Evolutionary conservation across 2,888 invertebrate genomes (phyloP).

Genomic region (Drosophila vallismaia): DNA sequence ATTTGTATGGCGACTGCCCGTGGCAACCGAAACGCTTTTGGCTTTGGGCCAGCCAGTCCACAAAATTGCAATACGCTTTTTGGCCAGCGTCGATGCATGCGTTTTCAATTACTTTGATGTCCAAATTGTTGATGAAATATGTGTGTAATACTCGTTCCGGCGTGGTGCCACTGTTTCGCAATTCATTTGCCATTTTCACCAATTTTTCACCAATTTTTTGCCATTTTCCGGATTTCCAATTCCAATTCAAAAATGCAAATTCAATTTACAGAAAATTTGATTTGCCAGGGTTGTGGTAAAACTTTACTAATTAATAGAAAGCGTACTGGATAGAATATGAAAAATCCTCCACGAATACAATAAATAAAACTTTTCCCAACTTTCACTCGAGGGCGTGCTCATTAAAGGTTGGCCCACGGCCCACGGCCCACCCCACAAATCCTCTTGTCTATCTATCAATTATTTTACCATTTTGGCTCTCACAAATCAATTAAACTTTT

Average conservation of each 20-base stretch:
- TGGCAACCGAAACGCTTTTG: slow-evolving; percentile 36
- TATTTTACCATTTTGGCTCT: slow-evolving; percentile 67
- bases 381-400: slow-evolving; percentile 32
- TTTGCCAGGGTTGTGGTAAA: slow-evolving; percentile 35
- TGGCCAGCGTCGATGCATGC: slow-evolving; percentile 54
- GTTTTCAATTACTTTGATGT: slow-evolving; percentile 72
- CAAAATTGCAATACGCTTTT: slow-evolving; percentile 41
- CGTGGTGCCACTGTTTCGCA: slow-evolving; percentile 32
- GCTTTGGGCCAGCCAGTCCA: slow-evolving; percentile 25
- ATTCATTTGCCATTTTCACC: slow-evolving; percentile 33
- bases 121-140: slow-evolving; percentile 52
- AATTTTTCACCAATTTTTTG: too few species aligned
- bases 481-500: slow-evolving; percentile 75
- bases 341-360: slow-evolving; percentile 12
- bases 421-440: not conserved
- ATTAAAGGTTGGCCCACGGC: slow-evolving; percentile 8
- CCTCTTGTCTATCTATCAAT: slow-evolving; percentile 63
- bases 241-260: slow-evolving; percentile 45
- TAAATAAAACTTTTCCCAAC: slow-evolving; percentile 30
- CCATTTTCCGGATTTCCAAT: slow-evolving; percentile 29
- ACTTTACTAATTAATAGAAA: slow-evolving; percentile 73
- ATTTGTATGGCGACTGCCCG: slow-evolving; percentile 53
- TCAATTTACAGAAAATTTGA: slow-evolving; percentile 38
- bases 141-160: slow-evolving; percentile 43
- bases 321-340: slow-evolving; percentile 27